Percentiles rank a stretch among this genome's conserved stretches.
phyloP scores from a whole-genome alignment of 2,797 vertebrate species.

The Pangasius djambal region DNA sequence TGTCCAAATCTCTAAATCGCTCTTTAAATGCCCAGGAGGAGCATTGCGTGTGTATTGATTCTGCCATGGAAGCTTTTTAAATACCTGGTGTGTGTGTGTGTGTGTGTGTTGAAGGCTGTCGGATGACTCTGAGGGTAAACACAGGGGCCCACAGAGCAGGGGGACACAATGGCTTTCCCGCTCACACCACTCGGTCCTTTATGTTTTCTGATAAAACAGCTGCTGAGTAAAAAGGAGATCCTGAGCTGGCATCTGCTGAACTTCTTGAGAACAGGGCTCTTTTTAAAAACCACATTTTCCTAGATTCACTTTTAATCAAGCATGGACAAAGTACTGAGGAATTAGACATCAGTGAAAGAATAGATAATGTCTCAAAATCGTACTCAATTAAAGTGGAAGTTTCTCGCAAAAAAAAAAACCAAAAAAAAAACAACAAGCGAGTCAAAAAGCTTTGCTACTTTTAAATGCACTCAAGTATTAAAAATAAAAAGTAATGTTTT shows the following conservation, averaged over 20 bases:
- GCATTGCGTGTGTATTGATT: conserved; percentile 84
- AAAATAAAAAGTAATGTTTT: not conserved
- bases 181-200: conserved; percentile 69
- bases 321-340: not conserved
- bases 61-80: conserved; percentile 69
- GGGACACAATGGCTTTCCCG: conserved; percentile 76
- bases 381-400: not conserved
- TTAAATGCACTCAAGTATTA: not conserved
- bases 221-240: conserved; percentile 70
- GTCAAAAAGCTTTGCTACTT: not conserved
- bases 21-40: conserved; percentile 69
- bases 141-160: conserved; percentile 39
- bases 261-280: too few relatives aligned
- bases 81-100: conserved; percentile 72
- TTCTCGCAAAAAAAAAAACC: not conserved
- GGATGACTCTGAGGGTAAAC: conserved; percentile 76
- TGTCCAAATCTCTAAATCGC: conserved; percentile 74
- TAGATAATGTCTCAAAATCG: not conserved
- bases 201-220: conserved; percentile 74
- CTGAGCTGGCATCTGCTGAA: conserved; percentile 72
- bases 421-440: not conserved
- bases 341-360: not conserved
- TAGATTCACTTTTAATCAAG: not conserved
- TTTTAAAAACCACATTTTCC: not conserved
- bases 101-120: conserved; percentile 35